phyloP scores from a whole-genome alignment of 2,113 vertebrate species.

The Epinephelus lanceolatus region DNA sequence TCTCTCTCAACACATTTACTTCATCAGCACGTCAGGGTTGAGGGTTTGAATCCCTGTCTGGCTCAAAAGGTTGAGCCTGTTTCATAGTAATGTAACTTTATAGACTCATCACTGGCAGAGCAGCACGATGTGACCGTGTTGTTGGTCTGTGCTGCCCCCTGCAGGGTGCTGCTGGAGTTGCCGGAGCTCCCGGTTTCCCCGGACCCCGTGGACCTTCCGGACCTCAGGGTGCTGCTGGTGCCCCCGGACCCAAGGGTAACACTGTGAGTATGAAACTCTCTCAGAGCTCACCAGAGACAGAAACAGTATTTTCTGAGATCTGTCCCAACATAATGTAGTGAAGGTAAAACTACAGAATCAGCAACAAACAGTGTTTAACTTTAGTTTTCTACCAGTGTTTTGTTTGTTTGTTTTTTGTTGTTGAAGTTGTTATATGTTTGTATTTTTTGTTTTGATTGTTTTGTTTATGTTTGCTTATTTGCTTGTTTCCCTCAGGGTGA shows the following conservation, averaged over 20 bases:
- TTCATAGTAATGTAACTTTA: not conserved
- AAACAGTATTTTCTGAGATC: not conserved
- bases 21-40: not conserved
- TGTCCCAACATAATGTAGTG: not conserved
- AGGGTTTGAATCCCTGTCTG: constrained; percentile 4
- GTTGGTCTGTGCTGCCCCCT: constrained; percentile 73
- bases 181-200: constrained; percentile 98
- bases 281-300: not conserved
- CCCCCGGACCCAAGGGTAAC: constrained; percentile 96
- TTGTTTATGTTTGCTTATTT: constrained; percentile 27
- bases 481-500: constrained; percentile 87
- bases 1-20: not conserved
- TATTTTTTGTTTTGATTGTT: not conserved
- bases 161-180: constrained; percentile 94
- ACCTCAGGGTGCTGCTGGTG: constrained; percentile 90
- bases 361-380: not conserved
- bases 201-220: constrained; percentile 96
- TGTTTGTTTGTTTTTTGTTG: constrained; percentile 10
- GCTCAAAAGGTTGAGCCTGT: not conserved
- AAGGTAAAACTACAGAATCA: not conserved
- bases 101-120: not conserved
- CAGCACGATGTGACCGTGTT: constrained; percentile 39
- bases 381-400: too few relatives aligned
- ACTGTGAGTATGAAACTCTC: constrained; percentile 87
- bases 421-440: not conserved